Percentiles rank a stretch among this genome's conserved stretches.
Evolutionary conservation across 2,797 vertebrate species (phyloP).

Genomic region (Strix occidentalis): DNA sequence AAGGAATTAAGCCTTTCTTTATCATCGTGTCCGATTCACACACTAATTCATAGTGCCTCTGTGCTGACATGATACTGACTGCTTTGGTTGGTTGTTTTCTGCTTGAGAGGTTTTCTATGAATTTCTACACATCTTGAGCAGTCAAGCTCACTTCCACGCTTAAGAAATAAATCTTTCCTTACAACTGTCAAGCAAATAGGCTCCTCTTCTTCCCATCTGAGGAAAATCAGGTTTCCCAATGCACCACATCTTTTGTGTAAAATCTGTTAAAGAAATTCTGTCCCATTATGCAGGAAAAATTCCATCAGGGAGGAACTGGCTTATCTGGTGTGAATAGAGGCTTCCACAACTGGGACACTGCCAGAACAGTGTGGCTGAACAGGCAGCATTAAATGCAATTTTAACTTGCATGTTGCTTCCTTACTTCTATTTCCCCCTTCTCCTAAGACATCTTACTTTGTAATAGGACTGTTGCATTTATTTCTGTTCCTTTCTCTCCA

Average conservation of each 20-base stretch:
- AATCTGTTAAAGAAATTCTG: conserved; percentile 16
- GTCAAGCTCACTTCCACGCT: not conserved
- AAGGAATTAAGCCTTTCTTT: not conserved
- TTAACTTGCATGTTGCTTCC: not conserved
- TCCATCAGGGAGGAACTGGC: conserved; percentile 8
- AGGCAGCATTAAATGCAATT: not conserved
- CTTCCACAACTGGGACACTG: not conserved
- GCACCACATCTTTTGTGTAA: not conserved
- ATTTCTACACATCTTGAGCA: not conserved
- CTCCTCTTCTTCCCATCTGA: not conserved
- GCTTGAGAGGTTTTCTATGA: not conserved
- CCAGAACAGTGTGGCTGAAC: not conserved
- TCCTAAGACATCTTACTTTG: not conserved
- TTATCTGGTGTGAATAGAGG: conserved; percentile 20
- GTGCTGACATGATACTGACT: not conserved
- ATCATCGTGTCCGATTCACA: not conserved
- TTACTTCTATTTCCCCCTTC: not conserved
- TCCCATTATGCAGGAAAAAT: not conserved
- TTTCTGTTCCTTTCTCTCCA: not conserved
- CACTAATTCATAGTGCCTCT: not conserved
- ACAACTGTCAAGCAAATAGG: not conserved
- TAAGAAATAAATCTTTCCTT: not conserved
- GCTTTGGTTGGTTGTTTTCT: not conserved
- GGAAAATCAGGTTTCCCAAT: not conserved
- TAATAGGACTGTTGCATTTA: not conserved